Evolutionary conservation across 2,113 vertebrate species (phyloP), one percentile per base, ranked within the genome.

Genomic region (Aegotheles bennettii): DNA sequence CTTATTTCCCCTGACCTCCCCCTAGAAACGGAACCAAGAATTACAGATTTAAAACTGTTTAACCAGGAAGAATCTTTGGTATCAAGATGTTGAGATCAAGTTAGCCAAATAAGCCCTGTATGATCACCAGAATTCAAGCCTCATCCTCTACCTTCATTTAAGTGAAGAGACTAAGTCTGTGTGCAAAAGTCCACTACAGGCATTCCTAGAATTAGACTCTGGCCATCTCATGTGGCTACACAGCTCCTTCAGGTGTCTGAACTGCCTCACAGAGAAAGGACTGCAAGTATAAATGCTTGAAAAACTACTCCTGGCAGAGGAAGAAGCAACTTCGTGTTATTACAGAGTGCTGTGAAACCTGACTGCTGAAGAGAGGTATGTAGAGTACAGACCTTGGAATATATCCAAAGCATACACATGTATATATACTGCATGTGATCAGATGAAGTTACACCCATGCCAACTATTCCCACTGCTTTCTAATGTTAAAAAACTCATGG

Each of bases 371-470:
- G 4, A 60, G 28, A 78, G 21, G n/a, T n/a, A 51, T 0, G 10
- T n/a, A 80, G 1, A 83, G 31, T 11, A 47, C 4, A 63, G 42
- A 86, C 20, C 33, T 73, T 48, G 36, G 33, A 78, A 88, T 54
- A 67, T 26, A 70, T 26, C 11, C 54, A 51, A 69, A 57, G 36
- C 1, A 2, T 23, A 71, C 0, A 0, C 36, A 43, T 5, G 10
- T n/a, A 36, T 45, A 53, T 28, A 45, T 21, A 73, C 25, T 61
- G 33, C 42, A 81, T 0, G 0, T 68, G 43, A 90, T 13, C 43
- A 70, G 48, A 36, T 35, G 21, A 80, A 80, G 36, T 29, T 51
- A 25, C 10, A 70, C 9, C 29, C 35, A 77, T 28, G 18, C 14
- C 14, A 35, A 48, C 51, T 24, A 69, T 45, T 82, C 14, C 36